Base-by-base conservation (phyloP, 2,113 vertebrate genomes). In the Fukomys damarensis region DNA sequence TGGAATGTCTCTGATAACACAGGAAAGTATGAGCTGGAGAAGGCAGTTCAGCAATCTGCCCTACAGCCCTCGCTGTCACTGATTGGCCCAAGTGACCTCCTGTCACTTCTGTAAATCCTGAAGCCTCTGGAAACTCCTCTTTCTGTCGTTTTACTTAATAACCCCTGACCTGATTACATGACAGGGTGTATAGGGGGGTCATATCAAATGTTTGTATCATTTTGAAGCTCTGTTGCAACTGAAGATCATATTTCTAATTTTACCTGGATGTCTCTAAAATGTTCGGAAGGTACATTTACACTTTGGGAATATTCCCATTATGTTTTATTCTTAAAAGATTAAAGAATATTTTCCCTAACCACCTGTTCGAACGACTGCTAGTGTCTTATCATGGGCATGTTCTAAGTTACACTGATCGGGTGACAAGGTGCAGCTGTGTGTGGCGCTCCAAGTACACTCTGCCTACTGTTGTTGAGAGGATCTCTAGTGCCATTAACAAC, bases 111-210 rank as follows among this genome's bases (percentile, higher is more conserved):
- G 81, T 26, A 80, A 81, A 32, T 91, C 24, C 16, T 14, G 30
- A 74, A 81, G 70, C 19, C 43, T 84, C 38, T 54, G 52, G 54
- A 66, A 94, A 35, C 38, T 52, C 26, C 16, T 66, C 46, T 59
- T 19, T 80, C 46, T 96, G 94, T 80, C 83, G 61, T 86, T 96
- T 86, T 86, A 79, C 5, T 8, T 88, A 35, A 26, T 49, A 81
- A 88, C 82, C 32, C 8, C 43, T 43, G 26, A 26, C 86, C 74
- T 85, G 91, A 85, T 70, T n/a, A 66, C 52, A n/a, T 30, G 59
- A 74, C n/a, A 87, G 19, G 0, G 43, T 20, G 38, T 30, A 54
- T 2, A 12, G 72, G 11, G 58, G 12, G 5, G 24, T 68, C 24
- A 38, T 19, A 9, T 11, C 35, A 66, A 93, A 41, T 8, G 11